Conservation (phyloP, 2,888 invertebrate species). For the Tupiocoris notatus region DNA sequence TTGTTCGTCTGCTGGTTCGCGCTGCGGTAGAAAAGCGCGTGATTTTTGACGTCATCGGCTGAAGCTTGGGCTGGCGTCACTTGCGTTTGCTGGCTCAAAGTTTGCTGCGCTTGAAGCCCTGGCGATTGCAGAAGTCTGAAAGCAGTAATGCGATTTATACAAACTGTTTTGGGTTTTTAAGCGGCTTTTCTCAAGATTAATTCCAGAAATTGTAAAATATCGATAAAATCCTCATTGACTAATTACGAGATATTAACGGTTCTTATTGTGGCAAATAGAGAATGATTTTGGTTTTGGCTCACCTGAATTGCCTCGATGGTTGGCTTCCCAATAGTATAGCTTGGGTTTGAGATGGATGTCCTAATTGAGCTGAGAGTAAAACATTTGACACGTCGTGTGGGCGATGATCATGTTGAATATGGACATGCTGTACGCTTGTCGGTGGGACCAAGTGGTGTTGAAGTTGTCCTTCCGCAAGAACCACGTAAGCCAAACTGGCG, state of each 20-base stretch:
- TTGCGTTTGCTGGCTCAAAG: constrained; percentile 1
- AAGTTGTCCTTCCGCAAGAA: constrained; percentile 12
- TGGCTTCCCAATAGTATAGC: constrained; percentile 4
- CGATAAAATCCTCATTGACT: too few relatives aligned
- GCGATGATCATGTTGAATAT: neutral
- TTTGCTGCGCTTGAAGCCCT: neutral
- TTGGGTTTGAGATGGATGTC: constrained; percentile 8
- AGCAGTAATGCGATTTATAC: too few relatives aligned
- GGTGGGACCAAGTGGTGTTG: constrained; percentile 26
- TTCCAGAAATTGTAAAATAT: too few relatives aligned
- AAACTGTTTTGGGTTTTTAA: too few relatives aligned
- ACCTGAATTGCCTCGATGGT: neutral
- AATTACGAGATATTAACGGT: too few relatives aligned
- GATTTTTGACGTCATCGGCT: constrained; percentile 26
- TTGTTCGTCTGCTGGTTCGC: constrained; percentile 28
- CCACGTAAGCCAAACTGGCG: neutral
- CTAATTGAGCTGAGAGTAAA: neutral
- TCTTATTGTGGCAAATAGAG: too few relatives aligned
- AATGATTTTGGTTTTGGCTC: too few relatives aligned
- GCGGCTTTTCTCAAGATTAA: too few relatives aligned
- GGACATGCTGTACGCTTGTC: neutral
- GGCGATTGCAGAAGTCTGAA: neutral
- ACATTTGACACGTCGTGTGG: neutral
- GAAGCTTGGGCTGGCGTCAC: neutral
- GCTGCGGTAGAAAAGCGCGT: constrained; percentile 36